phyloP scores from a whole-genome alignment of 2,113 vertebrate genomes.

The Junco hyemalis region DNA sequence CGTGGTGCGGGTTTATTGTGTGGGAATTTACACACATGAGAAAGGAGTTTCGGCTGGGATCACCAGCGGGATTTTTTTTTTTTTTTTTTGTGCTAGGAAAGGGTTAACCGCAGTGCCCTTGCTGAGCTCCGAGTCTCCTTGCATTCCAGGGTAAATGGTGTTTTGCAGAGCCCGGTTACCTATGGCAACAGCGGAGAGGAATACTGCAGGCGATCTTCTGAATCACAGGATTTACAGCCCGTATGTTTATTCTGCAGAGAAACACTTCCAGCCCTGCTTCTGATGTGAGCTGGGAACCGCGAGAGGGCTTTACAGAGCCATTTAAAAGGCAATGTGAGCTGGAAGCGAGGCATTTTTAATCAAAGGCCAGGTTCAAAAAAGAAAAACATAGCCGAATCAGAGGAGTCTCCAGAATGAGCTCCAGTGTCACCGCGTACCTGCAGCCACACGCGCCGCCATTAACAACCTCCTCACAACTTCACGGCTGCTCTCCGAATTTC shows the following conservation, averaged over 20 bases:
- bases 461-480: not conserved
- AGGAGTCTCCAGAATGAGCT: not conserved
- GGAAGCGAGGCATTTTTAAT: conserved; percentile 55
- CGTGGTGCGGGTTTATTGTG: not conserved
- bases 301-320: conserved; percentile 54
- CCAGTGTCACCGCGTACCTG: not conserved
- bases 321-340: conserved; percentile 54
- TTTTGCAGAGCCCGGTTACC: conserved; percentile 79
- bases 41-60: not conserved
- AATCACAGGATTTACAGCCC: conserved; percentile 74
- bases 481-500: not conserved
- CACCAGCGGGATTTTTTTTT: not conserved
- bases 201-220: conserved; percentile 74
- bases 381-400: not conserved
- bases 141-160: conserved; percentile 84
- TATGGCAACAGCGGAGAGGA: conserved; percentile 79
- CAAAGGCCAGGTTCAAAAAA: conserved; percentile 29
- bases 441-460: not conserved
- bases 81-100: conserved; percentile 33
- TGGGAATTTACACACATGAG: not conserved
- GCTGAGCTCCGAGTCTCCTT: conserved; percentile 68
- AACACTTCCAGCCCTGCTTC: conserved; percentile 54
- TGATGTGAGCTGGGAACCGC: conserved; percentile 43
- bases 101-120: conserved; percentile 78
- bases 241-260: conserved; percentile 74